Evolutionary conservation across 2,113 vertebrate genomes (phyloP).

Genomic region (Hassar affinis): DNA sequence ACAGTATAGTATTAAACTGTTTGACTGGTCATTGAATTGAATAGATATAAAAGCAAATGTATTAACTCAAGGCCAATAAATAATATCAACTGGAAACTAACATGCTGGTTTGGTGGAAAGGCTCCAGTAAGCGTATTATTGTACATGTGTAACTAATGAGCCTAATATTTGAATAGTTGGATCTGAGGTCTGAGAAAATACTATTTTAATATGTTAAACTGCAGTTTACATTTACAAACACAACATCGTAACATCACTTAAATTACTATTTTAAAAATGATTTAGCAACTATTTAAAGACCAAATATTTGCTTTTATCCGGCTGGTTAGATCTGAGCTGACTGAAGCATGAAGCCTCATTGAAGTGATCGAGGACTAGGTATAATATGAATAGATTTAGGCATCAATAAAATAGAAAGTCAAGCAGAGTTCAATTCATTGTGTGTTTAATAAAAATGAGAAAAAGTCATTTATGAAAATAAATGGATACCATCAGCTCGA

Average conservation of each 20-base stretch:
- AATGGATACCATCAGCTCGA: background rate
- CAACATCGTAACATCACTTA: background rate
- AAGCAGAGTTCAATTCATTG: background rate
- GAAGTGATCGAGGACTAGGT: background rate
- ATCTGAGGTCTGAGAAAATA: background rate
- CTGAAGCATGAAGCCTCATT: too few species aligned
- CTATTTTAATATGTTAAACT: background rate
- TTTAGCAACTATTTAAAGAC: background rate
- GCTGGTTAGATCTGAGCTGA: background rate
- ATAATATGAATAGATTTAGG: background rate
- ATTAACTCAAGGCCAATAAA: background rate
- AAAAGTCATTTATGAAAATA: background rate
- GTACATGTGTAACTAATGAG: background rate
- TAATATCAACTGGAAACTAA: background rate
- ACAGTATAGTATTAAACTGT: background rate
- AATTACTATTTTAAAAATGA: background rate
- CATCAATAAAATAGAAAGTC: background rate
- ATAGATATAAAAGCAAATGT: background rate
- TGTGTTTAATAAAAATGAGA: too few species aligned
- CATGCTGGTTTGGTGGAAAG: background rate
- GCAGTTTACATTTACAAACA: background rate
- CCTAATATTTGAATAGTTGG: background rate
- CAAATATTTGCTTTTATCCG: background rate
- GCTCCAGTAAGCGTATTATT: background rate
- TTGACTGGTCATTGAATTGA: background rate